These are phyloP conservation scores for Mythimna loreyi DNA, from an alignment of 2,888 invertebrate genomes.

Conservation along the genomic window DNA sequence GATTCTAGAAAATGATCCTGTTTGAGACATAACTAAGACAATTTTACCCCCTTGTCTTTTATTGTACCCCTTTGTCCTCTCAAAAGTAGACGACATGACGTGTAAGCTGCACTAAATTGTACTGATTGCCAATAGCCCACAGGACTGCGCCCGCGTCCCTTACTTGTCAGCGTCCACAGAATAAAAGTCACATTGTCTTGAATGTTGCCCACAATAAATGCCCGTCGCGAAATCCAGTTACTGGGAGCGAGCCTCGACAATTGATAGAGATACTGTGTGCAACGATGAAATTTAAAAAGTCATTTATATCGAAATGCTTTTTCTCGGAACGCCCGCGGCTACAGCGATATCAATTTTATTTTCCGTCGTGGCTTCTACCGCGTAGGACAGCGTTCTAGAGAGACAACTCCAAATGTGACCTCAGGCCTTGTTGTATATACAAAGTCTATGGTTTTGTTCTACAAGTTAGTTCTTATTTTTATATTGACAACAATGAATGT, in stretches of 20 bases:
- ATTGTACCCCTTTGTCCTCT: constrained; percentile 35
- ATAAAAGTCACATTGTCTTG: constrained; percentile 86
- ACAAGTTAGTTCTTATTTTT: constrained; percentile 63
- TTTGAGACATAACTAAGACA: neutral
- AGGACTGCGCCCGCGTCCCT: constrained; percentile 69
- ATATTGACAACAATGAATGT: constrained; percentile 64
- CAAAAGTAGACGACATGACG: constrained; percentile 1
- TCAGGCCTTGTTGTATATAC: constrained; percentile 57
- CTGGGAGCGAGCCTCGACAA: constrained; percentile 88
- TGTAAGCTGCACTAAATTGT: constrained; percentile 50
- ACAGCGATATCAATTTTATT: constrained; percentile 90
- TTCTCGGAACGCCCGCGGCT: constrained; percentile 88
- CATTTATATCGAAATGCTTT: constrained; percentile 91
- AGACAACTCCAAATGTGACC: constrained; percentile 67
- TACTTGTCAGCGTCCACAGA: constrained; percentile 73
- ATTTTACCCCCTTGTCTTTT: no score
- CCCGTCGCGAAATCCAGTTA: constrained; percentile 88
- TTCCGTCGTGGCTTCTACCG: constrained; percentile 85
- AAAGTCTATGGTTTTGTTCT: constrained; percentile 61
- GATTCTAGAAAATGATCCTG: neutral
- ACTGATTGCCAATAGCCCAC: constrained; percentile 75
- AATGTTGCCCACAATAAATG: constrained; percentile 89
- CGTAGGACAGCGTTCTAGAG: constrained; percentile 66
- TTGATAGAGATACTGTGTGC: constrained; percentile 91
- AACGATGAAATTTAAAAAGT: constrained; percentile 91